Evolutionary conservation across 2,113 vertebrate genomes (phyloP).

Genomic region (Reinhardtius hippoglossoides): DNA sequence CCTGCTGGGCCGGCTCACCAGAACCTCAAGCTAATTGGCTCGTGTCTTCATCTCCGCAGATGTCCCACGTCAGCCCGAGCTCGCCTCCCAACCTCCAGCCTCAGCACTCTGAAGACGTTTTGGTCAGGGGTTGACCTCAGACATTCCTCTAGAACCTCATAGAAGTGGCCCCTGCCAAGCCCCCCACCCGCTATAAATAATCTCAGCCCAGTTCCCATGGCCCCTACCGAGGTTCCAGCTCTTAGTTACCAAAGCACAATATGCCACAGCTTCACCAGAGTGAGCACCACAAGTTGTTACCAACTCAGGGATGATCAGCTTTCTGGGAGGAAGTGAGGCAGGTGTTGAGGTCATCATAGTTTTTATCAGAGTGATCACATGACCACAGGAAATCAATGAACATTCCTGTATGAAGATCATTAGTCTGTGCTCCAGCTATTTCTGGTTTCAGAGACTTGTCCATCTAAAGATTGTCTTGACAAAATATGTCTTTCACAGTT

Average conservation of each 20-base stretch:
- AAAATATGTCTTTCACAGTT: conserved; percentile 2
- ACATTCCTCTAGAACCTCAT: conserved; percentile 80
- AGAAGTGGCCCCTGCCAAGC: conserved; percentile 66
- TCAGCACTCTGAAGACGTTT: conserved; percentile 56
- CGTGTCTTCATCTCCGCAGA: conserved; percentile 61
- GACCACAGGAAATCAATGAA: conserved; percentile 14
- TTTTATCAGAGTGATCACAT: conserved; percentile 17
- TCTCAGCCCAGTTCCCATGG: conserved; percentile 81
- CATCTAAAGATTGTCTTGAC: conserved; percentile 26
- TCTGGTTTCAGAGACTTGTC: conserved; percentile 6
- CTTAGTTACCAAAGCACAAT: conserved; percentile 38
- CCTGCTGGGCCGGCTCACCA: conserved; percentile 49
- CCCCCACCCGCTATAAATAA: conserved; percentile 70
- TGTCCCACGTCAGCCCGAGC: conserved; percentile 64
- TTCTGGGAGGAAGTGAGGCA: conserved; percentile 18
- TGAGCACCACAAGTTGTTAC: conserved; percentile 6
- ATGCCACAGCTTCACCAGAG: conserved; percentile 14
- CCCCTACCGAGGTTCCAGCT: conserved; percentile 59
- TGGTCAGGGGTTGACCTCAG: conserved; percentile 71
- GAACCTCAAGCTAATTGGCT: conserved; percentile 47
- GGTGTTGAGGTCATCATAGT: conserved; percentile 13
- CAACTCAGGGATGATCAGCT: background rate
- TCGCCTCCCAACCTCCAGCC: conserved; percentile 44
- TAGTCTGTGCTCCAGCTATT: conserved; percentile 30
- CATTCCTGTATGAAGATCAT: conserved; percentile 9